Evolutionary conservation across 2,797 vertebrate genomes (phyloP).

Genomic region (Tenualosa thibaudeaui): DNA sequence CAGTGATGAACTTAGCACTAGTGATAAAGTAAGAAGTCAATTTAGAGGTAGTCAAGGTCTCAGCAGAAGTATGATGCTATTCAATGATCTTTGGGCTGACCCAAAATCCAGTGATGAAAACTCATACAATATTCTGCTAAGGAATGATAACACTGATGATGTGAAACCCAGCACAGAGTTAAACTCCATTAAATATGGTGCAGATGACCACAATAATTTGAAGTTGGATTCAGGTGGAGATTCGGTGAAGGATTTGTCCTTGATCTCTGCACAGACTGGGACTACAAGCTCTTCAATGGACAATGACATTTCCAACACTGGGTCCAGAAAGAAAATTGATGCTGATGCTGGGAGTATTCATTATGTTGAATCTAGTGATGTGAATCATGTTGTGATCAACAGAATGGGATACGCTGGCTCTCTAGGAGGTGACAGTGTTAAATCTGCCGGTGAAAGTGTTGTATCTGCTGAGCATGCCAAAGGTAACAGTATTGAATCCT

Average conservation of each 20-base stretch:
- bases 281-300: constrained; percentile 17
- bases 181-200: neutral
- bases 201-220: neutral
- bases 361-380: neutral
- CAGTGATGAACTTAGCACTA: neutral
- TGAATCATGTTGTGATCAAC: neutral
- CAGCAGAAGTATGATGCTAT: neutral
- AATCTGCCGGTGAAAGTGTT: neutral
- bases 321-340: neutral
- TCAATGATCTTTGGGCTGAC: neutral
- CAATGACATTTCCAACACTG: neutral
- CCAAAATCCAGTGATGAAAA: neutral
- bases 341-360: neutral
- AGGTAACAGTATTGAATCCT: neutral
- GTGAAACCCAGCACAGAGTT: neutral
- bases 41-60: neutral
- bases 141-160: neutral
- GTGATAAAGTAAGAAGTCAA: neutral
- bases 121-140: neutral
- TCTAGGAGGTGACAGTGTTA: neutral
- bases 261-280: neutral
- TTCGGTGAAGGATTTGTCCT: neutral
- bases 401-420: neutral
- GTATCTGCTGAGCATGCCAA: neutral
- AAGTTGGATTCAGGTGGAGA: neutral